These are phyloP conservation scores for Pegea sp. DNA, from an alignment of 23 tunicate species.

Conservation along the genomic window DNA sequence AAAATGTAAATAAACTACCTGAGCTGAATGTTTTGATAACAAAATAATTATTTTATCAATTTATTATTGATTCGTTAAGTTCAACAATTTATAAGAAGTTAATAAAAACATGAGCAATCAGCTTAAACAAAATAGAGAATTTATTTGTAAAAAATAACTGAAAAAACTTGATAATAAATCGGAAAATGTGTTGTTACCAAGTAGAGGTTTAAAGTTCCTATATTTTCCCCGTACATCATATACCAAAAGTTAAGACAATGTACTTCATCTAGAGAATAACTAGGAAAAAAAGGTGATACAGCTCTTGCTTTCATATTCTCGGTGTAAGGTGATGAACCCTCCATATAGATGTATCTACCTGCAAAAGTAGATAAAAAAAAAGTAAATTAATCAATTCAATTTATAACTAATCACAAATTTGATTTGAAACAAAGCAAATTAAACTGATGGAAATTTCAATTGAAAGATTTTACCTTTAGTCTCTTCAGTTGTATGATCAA, in stretches of 20 bases:
- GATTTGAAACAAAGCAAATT: background rate
- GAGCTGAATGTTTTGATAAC: too few species aligned
- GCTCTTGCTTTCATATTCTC: slow-evolving; percentile 41
- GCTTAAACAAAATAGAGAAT: too few species aligned
- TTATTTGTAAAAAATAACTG: too few species aligned
- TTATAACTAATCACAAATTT: background rate
- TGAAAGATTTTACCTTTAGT: slow-evolving; percentile 15
- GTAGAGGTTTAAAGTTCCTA: slow-evolving; percentile 21
- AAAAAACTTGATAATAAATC: too few species aligned
- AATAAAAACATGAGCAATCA: too few species aligned
- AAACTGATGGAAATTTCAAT: background rate
- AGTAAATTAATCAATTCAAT: background rate
- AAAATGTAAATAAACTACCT: too few species aligned
- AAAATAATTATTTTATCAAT: too few species aligned
- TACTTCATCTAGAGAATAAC: slow-evolving; percentile 11
- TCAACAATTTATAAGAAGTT: too few species aligned
- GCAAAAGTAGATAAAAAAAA: background rate
- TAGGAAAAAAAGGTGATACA: slow-evolving; percentile 19
- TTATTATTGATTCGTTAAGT: too few species aligned
- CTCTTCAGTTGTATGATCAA: slow-evolving; percentile 41
- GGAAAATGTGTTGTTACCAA: too few species aligned
- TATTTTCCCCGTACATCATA: slow-evolving; percentile 61
- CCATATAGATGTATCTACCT: slow-evolving; percentile 65
- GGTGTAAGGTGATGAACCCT: slow-evolving; percentile 62
- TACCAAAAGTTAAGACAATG: slow-evolving; percentile 46